Percentiles rank a stretch among this genome's conserved stretches.
These are phyloP conservation scores for Macrochelys suwanniensis DNA, from an alignment of 2,797 vertebrate species.

Conservation along the genomic window DNA sequence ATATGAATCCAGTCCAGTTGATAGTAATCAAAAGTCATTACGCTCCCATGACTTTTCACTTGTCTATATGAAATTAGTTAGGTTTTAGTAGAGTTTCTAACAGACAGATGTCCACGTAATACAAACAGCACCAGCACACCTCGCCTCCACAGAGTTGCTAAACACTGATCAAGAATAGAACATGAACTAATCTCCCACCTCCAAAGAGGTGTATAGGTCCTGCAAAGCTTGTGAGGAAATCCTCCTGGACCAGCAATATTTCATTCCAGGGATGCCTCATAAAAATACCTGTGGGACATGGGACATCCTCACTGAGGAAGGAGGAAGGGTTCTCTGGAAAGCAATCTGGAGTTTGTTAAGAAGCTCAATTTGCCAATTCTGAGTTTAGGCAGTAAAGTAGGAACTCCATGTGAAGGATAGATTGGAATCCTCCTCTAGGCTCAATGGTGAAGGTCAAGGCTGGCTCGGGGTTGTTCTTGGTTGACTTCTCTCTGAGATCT, in stretches of 20 bases:
- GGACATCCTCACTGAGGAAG: background rate
- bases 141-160: fast-evolving
- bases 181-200: background rate
- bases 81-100: background rate
- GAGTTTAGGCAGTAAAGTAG: background rate
- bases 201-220: fast-evolving
- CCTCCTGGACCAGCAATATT: background rate
- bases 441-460: background rate
- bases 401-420: background rate
- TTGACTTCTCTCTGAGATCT: background rate
- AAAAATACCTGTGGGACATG: background rate
- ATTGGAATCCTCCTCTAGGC: background rate
- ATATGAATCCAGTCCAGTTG: background rate
- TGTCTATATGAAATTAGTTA: background rate
- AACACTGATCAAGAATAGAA: background rate
- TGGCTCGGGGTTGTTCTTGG: background rate
- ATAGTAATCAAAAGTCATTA: background rate
- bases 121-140: background rate
- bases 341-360: background rate
- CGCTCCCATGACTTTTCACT: background rate
- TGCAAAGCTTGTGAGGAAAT: background rate
- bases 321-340: background rate
- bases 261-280: background rate
- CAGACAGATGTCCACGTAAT: background rate
- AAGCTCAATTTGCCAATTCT: background rate